Evolutionary conservation across 1,140 invertebrate genomes (phyloP).

Genomic region (Zaprionus capensis): DNA sequence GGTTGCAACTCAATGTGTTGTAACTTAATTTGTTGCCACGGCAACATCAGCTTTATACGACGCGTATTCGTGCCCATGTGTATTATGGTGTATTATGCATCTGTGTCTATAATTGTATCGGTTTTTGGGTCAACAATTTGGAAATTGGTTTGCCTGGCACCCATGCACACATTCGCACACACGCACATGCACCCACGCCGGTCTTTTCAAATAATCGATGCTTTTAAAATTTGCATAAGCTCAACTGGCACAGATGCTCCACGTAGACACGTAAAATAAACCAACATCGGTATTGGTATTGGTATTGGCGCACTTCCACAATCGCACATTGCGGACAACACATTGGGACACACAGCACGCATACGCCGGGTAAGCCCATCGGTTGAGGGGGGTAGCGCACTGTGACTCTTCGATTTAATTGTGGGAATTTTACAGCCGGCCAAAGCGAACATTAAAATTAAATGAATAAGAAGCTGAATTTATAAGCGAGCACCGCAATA

Average conservation of each 20-base stretch:
- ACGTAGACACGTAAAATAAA: constrained; percentile 22
- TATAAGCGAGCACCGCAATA: constrained; percentile 28
- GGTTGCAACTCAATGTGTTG: neutral
- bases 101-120: constrained; percentile 2
- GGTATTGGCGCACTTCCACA: constrained; percentile 18
- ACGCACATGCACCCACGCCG: constrained; percentile 17
- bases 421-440: constrained; percentile 63
- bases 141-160: neutral
- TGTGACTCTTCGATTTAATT: constrained; percentile 62
- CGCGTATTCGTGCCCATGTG: neutral
- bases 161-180: neutral
- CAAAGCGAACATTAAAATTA: constrained; percentile 46
- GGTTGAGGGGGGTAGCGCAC: neutral
- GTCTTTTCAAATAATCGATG: constrained; percentile 66
- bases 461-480: constrained; percentile 56
- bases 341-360: constrained; percentile 16
- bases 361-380: constrained; percentile 44
- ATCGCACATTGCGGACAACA: constrained; percentile 32
- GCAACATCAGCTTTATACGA: neutral
- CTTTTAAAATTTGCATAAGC: constrained; percentile 71
- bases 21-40: neutral
- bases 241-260: constrained; percentile 58
- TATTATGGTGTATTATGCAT: constrained; percentile 2
- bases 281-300: constrained; percentile 13
- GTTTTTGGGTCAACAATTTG: constrained; percentile 10